Evolutionary conservation across 2,113 vertebrate species (phyloP).

Genomic region (Phoxinus phoxinus): DNA sequence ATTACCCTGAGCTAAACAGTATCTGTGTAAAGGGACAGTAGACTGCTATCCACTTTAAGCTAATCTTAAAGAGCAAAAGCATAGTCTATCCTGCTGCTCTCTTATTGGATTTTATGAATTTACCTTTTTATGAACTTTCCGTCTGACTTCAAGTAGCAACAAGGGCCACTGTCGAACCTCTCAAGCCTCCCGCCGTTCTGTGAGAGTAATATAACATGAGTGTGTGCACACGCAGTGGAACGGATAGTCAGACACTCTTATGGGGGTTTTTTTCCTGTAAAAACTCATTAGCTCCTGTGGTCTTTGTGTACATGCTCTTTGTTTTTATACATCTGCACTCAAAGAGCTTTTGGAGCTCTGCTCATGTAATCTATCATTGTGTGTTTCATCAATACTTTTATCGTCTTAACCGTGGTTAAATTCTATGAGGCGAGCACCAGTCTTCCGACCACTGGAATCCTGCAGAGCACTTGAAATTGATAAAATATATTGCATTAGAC

Average conservation of each 20-base stretch:
- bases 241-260: not conserved
- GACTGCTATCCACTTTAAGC: too few species aligned
- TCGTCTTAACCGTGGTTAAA: slow-evolving; percentile 14
- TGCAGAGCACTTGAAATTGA: slow-evolving; percentile 22
- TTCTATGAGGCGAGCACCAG: slow-evolving; percentile 1
- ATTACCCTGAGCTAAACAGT: too few species aligned
- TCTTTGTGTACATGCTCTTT: not conserved
- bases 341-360: not conserved
- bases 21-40: too few species aligned
- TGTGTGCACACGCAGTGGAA: not conserved
- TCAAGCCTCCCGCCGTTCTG: slow-evolving; percentile 12
- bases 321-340: not conserved
- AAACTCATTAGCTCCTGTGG: not conserved
- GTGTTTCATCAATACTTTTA: slow-evolving; percentile 20
- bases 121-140: slow-evolving; percentile 57
- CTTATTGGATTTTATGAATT: slow-evolving; percentile 46
- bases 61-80: too few species aligned
- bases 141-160: slow-evolving; percentile 39
- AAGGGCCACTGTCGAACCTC: not conserved
- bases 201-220: not conserved
- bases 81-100: not conserved
- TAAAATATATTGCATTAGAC: slow-evolving; percentile 21
- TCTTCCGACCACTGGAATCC: slow-evolving; percentile 11
- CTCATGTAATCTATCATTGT: slow-evolving; percentile 6
- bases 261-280: not conserved